Base-by-base conservation (phyloP, 92 coral and sea anemone species). In the Palythoa grandis region DNA sequence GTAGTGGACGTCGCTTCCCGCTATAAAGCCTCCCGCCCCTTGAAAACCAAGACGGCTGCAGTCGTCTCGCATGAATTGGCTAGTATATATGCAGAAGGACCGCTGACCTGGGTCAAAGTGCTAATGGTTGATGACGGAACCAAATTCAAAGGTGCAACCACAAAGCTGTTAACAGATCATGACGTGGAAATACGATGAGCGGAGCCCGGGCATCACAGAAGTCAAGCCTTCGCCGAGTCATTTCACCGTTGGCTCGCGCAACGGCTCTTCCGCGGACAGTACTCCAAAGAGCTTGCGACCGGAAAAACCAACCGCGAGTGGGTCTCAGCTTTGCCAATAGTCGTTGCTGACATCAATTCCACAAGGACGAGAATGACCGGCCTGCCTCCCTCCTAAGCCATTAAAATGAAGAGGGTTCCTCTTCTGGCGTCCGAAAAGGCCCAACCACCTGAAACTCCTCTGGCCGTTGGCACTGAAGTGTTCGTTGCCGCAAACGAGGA, bases 31-130 rank as follows among this genome's bases (percentile, higher is more conserved):
- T 74, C 75, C 85, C 19, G 74, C 40, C 74, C 57, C 22, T 24
- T 65, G 74, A 63, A 61, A 65, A 63, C 58, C 2, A 65, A 80
- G 17, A 11, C 37, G 0, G 74, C 85, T n/a, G n/a, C n/a, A n/a
- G n/a, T n/a, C n/a, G 85, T 82, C 60, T n/a, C 74, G 16, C 74
- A 12, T 60, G 74, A 60, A 20, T 52, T 83, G 52, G 65, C 79
- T 2, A 54, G 53, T 35, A 70, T 83, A 40, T 83, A 83, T 16
- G 69, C 63, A 72, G 87, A 83, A 35, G 60, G 87, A 2, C 87
- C 79, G 11, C 78, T 83, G 22, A 70, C 87, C n/a, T 83, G 86
- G 78, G n/a, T n/a, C n/a, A n/a, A n/a, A n/a, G n/a, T n/a, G n/a
- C n/a, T n/a, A n/a, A n/a, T n/a, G n/a, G n/a, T n/a, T n/a, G n/a